These are phyloP conservation scores for Anarhynchus alexandrinus DNA, from an alignment of 2,113 vertebrate genomes.

Conservation along the genomic window DNA sequence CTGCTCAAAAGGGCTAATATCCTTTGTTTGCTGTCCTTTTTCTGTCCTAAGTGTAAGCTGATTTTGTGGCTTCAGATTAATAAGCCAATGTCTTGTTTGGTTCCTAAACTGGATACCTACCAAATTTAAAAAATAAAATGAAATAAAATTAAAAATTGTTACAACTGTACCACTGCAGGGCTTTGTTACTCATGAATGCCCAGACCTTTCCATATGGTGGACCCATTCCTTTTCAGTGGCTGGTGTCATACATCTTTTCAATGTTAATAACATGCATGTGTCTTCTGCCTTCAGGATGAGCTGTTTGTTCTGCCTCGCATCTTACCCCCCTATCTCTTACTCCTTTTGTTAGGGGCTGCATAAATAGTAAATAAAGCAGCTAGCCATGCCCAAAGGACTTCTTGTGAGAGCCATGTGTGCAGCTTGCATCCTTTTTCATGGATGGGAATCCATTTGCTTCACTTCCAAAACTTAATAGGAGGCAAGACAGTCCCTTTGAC, in stretches of 20 bases:
- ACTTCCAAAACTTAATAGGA: neutral
- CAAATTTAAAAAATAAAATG: neutral
- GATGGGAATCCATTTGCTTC: neutral
- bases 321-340: neutral
- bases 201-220: neutral
- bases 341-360: neutral
- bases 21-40: neutral
- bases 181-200: neutral
- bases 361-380: neutral
- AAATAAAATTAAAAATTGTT: neutral
- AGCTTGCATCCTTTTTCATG: neutral
- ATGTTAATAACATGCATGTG: neutral
- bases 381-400: neutral
- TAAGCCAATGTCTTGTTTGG: rapidly evolving
- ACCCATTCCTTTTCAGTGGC: neutral
- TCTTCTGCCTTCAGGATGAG: neutral
- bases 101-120: neutral
- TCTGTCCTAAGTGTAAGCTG: neutral
- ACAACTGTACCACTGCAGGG: neutral
- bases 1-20: neutral
- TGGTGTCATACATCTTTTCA: neutral
- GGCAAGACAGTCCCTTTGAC: neutral
- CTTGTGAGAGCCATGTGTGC: neutral
- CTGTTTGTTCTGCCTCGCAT: neutral
- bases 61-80: neutral